These are phyloP conservation scores for Melierax canorus DNA, from an alignment of 2,113 vertebrate genomes.

Conservation along the genomic window DNA sequence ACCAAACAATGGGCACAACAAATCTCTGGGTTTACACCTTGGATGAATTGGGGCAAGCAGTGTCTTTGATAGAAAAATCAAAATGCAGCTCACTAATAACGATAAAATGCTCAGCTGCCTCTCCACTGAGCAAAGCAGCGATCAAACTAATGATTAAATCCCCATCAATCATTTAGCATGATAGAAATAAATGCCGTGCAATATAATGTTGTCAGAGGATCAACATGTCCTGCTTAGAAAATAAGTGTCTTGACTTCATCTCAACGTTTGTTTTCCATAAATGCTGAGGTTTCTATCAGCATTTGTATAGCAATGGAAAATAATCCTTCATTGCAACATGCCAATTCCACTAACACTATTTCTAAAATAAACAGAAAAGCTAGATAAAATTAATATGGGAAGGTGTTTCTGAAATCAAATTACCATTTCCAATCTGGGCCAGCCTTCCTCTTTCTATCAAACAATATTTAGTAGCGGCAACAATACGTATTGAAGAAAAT, in stretches of 20 bases:
- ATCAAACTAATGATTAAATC: slow-evolving; percentile 54
- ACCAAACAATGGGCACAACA: not conserved
- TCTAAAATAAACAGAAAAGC: not conserved
- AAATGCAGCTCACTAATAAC: slow-evolving; percentile 29
- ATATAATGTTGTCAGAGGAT: slow-evolving; percentile 14
- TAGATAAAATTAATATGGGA: not conserved
- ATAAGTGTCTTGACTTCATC: slow-evolving; percentile 39
- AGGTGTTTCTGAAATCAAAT: not conserved
- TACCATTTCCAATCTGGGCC: not conserved
- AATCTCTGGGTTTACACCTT: slow-evolving; percentile 15
- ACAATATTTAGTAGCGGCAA: not conserved
- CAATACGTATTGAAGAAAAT: not conserved
- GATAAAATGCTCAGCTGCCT: not conserved
- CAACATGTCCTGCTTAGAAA: slow-evolving; percentile 37
- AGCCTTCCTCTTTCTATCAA: not conserved
- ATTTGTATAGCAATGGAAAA: not conserved
- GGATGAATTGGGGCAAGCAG: not conserved
- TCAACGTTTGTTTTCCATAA: slow-evolving; percentile 34
- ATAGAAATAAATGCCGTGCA: not conserved
- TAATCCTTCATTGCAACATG: not conserved
- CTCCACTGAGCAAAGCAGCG: slow-evolving; percentile 25
- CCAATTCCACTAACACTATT: not conserved
- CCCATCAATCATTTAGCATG: slow-evolving; percentile 24
- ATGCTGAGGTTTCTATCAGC: not conserved
- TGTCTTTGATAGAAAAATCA: slow-evolving; percentile 28